Conservation (phyloP, 2,113 vertebrate genomes). For the Jacana jacana region DNA sequence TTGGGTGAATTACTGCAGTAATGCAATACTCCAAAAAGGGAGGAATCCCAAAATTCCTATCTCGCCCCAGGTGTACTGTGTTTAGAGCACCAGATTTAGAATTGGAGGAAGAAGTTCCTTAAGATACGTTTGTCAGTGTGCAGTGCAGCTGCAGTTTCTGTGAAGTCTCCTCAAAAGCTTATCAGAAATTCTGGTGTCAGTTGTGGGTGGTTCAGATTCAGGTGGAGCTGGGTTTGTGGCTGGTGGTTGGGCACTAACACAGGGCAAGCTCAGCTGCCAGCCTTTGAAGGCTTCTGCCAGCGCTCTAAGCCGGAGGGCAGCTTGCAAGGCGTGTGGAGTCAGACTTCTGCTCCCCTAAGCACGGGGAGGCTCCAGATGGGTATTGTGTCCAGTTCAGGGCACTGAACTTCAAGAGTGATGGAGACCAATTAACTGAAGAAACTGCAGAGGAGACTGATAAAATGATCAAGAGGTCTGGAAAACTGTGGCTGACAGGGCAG, state of each 20-base stretch:
- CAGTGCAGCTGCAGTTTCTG: not conserved
- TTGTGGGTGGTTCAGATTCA: not conserved
- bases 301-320: rapidly evolving
- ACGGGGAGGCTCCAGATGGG: not conserved
- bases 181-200: not conserved
- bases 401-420: not conserved
- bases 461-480: not conserved
- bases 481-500: not conserved
- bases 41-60: not conserved
- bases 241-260: not conserved
- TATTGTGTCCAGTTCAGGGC: not conserved
- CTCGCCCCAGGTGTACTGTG: not conserved
- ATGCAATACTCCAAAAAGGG: not conserved
- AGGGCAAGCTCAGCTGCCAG: not conserved
- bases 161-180: not conserved
- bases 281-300: not conserved
- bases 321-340: not conserved
- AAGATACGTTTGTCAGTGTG: not conserved
- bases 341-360: not conserved
- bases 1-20: not conserved
- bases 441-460: not conserved
- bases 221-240: not conserved
- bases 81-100: not conserved
- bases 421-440: not conserved
- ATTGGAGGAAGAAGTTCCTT: not conserved